Base-by-base conservation (phyloP, 2,797 vertebrate species). In the Phalanger gymnotis region DNA sequence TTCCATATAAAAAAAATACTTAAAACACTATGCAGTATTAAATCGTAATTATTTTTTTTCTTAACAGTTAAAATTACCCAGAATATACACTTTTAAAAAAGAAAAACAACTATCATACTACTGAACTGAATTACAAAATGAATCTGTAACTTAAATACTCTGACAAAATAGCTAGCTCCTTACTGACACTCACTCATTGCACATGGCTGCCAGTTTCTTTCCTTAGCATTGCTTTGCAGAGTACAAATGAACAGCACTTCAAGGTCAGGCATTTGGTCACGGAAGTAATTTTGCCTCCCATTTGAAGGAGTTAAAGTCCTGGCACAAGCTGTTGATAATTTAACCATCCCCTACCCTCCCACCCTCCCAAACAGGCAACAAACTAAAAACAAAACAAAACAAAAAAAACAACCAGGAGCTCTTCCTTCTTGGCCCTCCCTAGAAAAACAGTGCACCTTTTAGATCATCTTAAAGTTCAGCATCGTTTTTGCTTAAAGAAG, bases 401-500 rank as follows among this genome's bases (percentile, higher is more conserved):
- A 52, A 90, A 90, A 90, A 31, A 90, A n/a, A 34, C 54, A 91
- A 66, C 28, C 94, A 91, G 87, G 91, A 10, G 90, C 55, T 96
- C 61, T 51, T 92, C 81, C 57, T 66, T 89, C 90, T 55, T 53
- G 91, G 73, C 91, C 94, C 53, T 91, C 81, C 87, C 66, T 93
- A 57, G 56, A 92, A 61, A 51, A 54, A 55, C 90, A 90, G 56
- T 92, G 54, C 55, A 61, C 61, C 34, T 13, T 81, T 53, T 58
- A 54, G 34, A 53, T 56, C 3, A 9, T 31, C 66, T 56, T 47
- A 16, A 28, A 2, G 95, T 95, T 98, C 97, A 98, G 92, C 97
- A 97, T 5, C 97, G 93, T 89, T 19, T 34, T 31, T 97, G 97
- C 94, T 98, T 98, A 90, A 99, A 99, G 98, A 99, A 99, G 97